Percentiles rank a stretch among this genome's conserved stretches.
phyloP scores from a whole-genome alignment of 2,888 invertebrate species.

The Ernsta delagoae region DNA sequence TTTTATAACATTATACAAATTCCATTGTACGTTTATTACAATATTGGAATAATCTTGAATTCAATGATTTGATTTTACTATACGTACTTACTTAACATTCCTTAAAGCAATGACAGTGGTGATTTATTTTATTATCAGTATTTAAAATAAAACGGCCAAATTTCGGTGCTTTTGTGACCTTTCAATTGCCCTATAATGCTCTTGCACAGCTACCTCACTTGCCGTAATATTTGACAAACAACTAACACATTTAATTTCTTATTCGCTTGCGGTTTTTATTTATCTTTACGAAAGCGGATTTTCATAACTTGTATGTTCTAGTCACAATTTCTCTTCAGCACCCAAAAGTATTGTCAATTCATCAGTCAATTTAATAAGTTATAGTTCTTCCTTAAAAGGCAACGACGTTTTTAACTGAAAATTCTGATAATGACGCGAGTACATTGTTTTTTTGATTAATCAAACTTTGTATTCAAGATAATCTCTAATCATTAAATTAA shows the following conservation, averaged over 20 bases:
- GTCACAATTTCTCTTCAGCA: background rate
- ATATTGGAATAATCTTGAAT: conserved; percentile 24
- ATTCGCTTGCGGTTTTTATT: too few relatives aligned
- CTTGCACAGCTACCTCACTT: conserved; percentile 20
- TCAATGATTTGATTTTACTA: conserved; percentile 3
- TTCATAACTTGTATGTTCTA: too few relatives aligned
- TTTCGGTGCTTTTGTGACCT: conserved; percentile 28
- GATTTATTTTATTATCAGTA: conserved; percentile 20
- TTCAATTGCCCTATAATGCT: conserved; percentile 8
- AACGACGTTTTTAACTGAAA: background rate
- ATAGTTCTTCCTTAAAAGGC: too few relatives aligned
- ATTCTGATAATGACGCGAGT: background rate
- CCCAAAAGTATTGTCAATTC: background rate
- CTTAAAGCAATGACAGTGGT: conserved; percentile 29
- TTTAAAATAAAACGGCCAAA: conserved; percentile 27
- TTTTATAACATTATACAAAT: conserved; percentile 31
- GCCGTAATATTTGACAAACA: background rate
- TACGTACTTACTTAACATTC: conserved; percentile 25
- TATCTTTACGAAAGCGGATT: too few relatives aligned
- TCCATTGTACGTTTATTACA: conserved; percentile 28
- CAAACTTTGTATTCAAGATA: conserved; percentile 12
- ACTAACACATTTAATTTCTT: too few relatives aligned
- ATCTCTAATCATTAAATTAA: conserved; percentile 1
- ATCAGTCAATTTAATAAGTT: background rate
- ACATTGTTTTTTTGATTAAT: background rate